Evolutionary conservation across 2,113 vertebrate species (phyloP), one percentile per base, ranked within the genome.

Genomic region (Macrotus californicus): DNA sequence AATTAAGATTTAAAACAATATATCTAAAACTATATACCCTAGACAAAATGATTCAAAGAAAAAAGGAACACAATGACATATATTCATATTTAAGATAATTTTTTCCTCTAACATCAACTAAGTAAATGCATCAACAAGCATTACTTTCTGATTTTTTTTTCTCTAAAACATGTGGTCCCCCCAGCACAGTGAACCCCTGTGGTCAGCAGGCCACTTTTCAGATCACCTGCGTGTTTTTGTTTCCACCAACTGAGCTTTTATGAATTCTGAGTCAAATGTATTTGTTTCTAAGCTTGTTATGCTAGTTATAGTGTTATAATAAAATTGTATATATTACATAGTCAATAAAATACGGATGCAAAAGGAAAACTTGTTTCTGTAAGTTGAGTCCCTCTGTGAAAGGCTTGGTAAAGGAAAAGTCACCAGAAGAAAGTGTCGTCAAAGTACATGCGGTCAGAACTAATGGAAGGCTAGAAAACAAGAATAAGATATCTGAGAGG

Each of bases 11-110:
- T 77, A 24, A 77, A 95, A 91, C 9, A 36, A 46, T 85, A 1
- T 64, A 56, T 76, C n/a, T 73, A 90, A 87, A 89, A 91, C 26
- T 21, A n/a, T n/a, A 83, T 69, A 91, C 54, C 19, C 22, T 69
- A 66, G 59, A 94, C 75, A 92, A 86, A 95, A 86, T 41, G 85
- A 87, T 16, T 34, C 54, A 89, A 83, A 87, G 70, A 52, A 14
- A 79, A 92, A 1, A 94, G 61, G 4, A 89, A 91, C 24, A 90
- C 5, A 52, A 83, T 8, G 18, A 34, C n/a, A 61, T 9, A 73
- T 16, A 16, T 26, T 84, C 48, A 81, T 36, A 84, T 48, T 92
- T 76, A 75, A 76, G 26, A 18, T 67, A 84, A 46, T 73, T 88
- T 84, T 73, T 88, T 84, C 56, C 36, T 59, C 4, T 81, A 91